Evolutionary conservation across 2,888 invertebrate species (phyloP), one percentile per base, ranked within the genome.

Genomic region (Eulithis testata): DNA sequence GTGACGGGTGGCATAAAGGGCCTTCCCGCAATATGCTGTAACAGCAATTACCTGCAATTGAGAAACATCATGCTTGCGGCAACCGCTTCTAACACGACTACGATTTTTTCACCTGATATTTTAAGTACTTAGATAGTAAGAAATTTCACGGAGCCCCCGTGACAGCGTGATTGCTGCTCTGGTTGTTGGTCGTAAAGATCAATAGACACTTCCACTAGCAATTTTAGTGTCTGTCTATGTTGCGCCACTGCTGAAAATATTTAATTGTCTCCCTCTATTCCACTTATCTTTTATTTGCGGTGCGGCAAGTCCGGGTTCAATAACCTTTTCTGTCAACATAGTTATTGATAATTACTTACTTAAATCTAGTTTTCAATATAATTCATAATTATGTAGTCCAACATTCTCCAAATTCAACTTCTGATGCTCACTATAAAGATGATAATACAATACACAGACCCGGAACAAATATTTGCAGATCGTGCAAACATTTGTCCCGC

Each of bases 21-120:
- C 43, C 51, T 72, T 66, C 66, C 65, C 49, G 64, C 61, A 71
- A 71, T 21, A 21, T 64, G 69, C 68, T 66, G 70, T 73, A 73
- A 71, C 60, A 71, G 69, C 68, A 71, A 73, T 73, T 73, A 66
- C 65, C 53, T 49, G 44, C 53, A 49, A 45, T 78, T 76, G 70
- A 57, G 76, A 75, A 73, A 73, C 52, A 59, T 53, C 40, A 63
- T 21, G 63, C 59, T 65, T 51, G 43, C 50, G 74, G 78, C 71
- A 81, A 80, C 71, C 65, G 54, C 58, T 63, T 59, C 75, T 76
- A 77, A 78, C 76, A 78, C 74, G 78, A 78, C 58, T 65, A 50
- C 43, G 56, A 70, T 73, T 73, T 72, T 71, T 69, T 53, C 52
- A 66, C 61, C 66, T 67, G 71, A 71, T 69, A 67, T 63, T n/a